Evolutionary conservation across 2,113 vertebrate genomes (phyloP).

Genomic region (Hypomesus transpacificus): DNA sequence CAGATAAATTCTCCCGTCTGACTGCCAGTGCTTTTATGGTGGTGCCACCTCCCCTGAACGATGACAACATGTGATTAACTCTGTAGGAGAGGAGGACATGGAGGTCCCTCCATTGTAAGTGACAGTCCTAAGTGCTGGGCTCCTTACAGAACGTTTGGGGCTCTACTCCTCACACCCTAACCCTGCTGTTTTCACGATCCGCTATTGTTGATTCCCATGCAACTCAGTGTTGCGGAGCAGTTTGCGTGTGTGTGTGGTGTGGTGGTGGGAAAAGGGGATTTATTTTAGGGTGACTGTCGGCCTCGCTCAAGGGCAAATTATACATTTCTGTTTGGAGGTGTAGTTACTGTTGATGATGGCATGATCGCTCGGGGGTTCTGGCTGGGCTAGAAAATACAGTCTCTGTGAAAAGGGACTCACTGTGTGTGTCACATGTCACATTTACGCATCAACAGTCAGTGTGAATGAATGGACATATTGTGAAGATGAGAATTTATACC

Average conservation of each 20-base stretch:
- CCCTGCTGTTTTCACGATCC: not conserved
- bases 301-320: not conserved
- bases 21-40: not conserved
- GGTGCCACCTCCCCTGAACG: not conserved
- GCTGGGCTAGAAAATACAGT: not conserved
- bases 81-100: not conserved
- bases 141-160: not conserved
- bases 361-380: not conserved
- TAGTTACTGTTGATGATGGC: not conserved
- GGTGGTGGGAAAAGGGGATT: not conserved
- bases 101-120: not conserved
- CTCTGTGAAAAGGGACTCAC: not conserved
- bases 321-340: not conserved
- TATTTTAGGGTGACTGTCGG: not conserved
- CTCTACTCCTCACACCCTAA: not conserved
- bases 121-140: not conserved
- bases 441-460: not conserved
- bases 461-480: not conserved
- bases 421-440: not conserved
- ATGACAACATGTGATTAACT: conserved; percentile 9
- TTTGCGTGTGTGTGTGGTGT: not conserved
- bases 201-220: not conserved
- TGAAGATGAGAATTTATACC: not conserved
- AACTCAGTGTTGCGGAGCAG: not conserved
- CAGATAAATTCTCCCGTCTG: conserved; percentile 5